Percentiles rank a stretch among this genome's conserved stretches.
Evolutionary conservation across 2,113 vertebrate genomes (phyloP).

Genomic region (Sisor rabdophorus): DNA sequence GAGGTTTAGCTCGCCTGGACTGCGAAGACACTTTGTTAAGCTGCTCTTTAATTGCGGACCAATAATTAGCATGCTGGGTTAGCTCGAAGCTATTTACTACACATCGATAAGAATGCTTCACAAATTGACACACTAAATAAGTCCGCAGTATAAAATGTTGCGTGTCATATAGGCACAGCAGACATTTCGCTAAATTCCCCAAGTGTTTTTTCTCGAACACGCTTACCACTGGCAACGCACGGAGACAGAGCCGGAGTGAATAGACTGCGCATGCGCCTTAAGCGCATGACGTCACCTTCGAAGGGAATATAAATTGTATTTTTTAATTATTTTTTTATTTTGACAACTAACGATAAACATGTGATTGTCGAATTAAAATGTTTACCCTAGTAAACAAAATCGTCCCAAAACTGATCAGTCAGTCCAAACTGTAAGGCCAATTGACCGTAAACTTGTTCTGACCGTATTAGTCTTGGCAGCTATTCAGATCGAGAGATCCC

Average conservation of each 20-base stretch:
- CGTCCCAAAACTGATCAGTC: no score
- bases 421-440: no score
- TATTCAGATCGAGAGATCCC: no score
- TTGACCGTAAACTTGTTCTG: no score
- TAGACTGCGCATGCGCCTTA: conserved; percentile 57
- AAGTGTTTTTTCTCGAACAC: not conserved
- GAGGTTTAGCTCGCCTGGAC: not conserved
- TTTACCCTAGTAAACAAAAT: no score
- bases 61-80: not conserved
- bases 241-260: not conserved
- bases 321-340: not conserved
- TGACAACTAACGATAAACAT: not conserved
- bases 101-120: not conserved
- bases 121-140: not conserved
- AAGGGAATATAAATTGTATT: not conserved
- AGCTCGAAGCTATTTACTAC: not conserved
- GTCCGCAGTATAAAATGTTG: not conserved
- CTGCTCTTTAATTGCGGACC: conserved; percentile 13
- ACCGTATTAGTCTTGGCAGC: no score
- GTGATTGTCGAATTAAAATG: no score
- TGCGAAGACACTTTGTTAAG: conserved; percentile 13
- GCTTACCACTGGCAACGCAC: conserved; percentile 55
- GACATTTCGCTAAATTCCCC: not conserved
- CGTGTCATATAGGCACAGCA: not conserved
- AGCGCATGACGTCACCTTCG: not conserved